A percentile compares a stretch with the other conserved stretches of the same genome.
phyloP scores from a whole-genome alignment of 2,888 invertebrate genomes.

The Ochlodes sylvanus region DNA sequence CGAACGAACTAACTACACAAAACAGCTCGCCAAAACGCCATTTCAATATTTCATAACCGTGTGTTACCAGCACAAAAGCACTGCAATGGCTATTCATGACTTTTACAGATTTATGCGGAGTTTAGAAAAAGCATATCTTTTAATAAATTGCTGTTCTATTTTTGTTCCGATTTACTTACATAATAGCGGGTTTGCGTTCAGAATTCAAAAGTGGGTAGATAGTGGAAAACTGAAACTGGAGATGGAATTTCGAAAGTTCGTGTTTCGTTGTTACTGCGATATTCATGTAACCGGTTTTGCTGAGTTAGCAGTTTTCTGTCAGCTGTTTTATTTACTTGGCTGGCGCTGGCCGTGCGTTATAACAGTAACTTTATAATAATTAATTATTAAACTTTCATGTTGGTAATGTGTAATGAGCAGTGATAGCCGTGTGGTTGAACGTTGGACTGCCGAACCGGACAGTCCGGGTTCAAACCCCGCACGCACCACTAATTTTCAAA shows the following conservation, averaged over 20 bases:
- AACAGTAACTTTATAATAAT: background rate
- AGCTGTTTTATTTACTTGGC: conserved; percentile 1
- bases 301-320: conserved; percentile 12
- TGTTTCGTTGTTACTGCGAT: conserved; percentile 10
- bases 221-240: conserved; percentile 5
- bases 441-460: too few relatives aligned
- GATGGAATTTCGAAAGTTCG: conserved; percentile 18
- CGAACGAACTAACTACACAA: conserved; percentile 1
- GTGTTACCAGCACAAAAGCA: conserved; percentile 12
- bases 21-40: background rate
- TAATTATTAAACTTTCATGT: background rate
- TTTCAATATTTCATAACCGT: conserved; percentile 15
- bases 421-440: too few relatives aligned
- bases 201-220: conserved; percentile 16
- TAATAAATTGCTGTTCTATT: conserved; percentile 13
- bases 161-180: conserved; percentile 11
- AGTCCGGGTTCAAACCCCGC: too few relatives aligned
- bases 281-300: conserved; percentile 16
- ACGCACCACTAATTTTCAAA: too few relatives aligned
- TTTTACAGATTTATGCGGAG: conserved; percentile 8
- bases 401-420: too few relatives aligned
- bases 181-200: conserved; percentile 11
- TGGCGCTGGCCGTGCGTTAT: background rate
- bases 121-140: conserved; percentile 11
- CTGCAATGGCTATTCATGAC: background rate